These are phyloP conservation scores for Yponomeuta cagnagella DNA, from an alignment of 2,888 invertebrate genomes.

Conservation along the genomic window DNA sequence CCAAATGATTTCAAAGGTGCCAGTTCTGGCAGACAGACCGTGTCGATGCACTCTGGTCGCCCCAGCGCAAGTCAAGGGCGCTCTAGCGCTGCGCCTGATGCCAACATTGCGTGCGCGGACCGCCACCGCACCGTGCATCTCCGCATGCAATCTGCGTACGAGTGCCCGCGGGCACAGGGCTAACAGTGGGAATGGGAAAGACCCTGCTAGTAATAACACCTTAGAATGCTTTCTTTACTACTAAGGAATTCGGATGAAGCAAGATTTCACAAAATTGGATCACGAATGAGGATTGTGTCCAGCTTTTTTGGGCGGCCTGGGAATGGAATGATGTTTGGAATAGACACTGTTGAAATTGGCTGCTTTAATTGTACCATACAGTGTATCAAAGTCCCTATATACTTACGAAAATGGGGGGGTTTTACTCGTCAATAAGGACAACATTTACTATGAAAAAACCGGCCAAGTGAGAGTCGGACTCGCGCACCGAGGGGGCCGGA, in stretches of 20 bases:
- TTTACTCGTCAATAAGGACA: no score
- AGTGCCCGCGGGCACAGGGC: conserved; percentile 16
- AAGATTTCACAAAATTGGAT: not conserved
- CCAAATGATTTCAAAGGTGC: not conserved
- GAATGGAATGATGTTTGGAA: not conserved
- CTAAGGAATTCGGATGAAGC: not conserved
- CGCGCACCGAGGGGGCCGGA: no score
- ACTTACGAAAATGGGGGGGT: no score
- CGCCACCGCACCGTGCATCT: conserved; percentile 26
- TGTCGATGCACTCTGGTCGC: conserved; percentile 53
- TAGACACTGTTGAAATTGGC: not conserved
- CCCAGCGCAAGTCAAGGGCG: conserved; percentile 58
- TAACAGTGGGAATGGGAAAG: conserved; percentile 20
- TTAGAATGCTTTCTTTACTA: not conserved
- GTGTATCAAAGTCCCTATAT: no score
- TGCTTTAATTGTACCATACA: not conserved
- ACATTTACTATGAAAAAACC: no score
- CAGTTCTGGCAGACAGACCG: conserved; percentile 10
- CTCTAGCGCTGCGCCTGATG: conserved; percentile 23
- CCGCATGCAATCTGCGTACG: conserved; percentile 39
- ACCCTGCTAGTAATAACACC: not conserved
- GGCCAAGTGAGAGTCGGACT: no score
- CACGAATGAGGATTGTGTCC: not conserved
- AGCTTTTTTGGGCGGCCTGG: not conserved
- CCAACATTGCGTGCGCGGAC: conserved; percentile 31